phyloP scores from a whole-genome alignment of 2,113 vertebrate species.

The Stomatorhinus ivindoensis region DNA sequence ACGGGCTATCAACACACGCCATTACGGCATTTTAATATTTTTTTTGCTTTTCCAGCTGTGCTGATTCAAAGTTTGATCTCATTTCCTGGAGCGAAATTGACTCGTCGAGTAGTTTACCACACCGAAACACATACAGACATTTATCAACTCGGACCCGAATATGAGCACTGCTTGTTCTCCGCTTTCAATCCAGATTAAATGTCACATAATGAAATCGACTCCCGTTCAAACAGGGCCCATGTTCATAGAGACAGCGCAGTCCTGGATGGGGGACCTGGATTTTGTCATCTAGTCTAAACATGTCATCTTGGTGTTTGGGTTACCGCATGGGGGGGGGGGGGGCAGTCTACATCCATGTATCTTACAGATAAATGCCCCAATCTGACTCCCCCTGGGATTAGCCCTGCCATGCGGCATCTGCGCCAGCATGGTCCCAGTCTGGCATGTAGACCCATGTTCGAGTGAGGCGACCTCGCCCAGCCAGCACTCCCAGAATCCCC shows the following conservation, averaged over 20 bases:
- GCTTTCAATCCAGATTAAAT: conserved; percentile 65
- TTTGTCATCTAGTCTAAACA: conserved; percentile 64
- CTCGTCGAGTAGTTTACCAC: conserved; percentile 36
- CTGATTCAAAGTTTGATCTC: conserved; percentile 60
- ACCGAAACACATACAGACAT: conserved; percentile 39
- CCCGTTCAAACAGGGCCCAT: conserved; percentile 49
- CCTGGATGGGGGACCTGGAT: conserved; percentile 55
- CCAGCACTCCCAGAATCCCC: not conserved
- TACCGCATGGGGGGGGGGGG: conserved; percentile 38
- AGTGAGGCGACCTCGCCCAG: conserved; percentile 10
- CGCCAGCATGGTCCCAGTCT: conserved; percentile 21
- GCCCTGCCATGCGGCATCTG: conserved; percentile 35
- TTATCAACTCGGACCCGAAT: conserved; percentile 57
- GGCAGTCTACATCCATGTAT: conserved; percentile 44
- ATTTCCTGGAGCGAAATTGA: conserved; percentile 58
- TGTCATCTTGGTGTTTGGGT: conserved; percentile 59
- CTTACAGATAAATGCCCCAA: conserved; percentile 58
- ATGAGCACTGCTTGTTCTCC: conserved; percentile 46
- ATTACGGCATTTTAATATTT: conserved; percentile 44
- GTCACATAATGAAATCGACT: conserved; percentile 57
- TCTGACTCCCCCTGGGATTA: conserved; percentile 46
- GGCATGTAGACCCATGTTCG: conserved; percentile 23
- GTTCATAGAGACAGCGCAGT: conserved; percentile 40
- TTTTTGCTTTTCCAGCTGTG: conserved; percentile 55
- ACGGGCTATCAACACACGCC: conserved; percentile 60